Conservation (phyloP, 1,140 invertebrate genomes). For the Formica selysi region DNA sequence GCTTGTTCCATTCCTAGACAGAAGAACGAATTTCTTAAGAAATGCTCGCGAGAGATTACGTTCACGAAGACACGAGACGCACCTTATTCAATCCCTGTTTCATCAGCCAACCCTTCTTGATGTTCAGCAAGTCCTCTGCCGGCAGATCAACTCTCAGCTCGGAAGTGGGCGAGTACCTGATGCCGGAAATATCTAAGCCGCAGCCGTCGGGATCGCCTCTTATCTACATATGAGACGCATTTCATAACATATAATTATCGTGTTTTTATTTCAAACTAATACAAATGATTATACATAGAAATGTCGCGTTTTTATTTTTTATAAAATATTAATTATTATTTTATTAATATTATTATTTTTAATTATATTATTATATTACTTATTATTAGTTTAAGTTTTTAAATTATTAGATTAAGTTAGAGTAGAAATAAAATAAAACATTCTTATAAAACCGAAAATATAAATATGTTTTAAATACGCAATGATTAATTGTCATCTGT, state of each 20-base stretch:
- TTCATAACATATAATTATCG: neutral
- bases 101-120: constrained; percentile 97
- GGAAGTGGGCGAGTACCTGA: constrained; percentile 88
- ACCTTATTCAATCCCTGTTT: constrained; percentile 91
- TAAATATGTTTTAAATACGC: neutral
- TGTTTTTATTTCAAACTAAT: neutral
- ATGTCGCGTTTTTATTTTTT: neutral
- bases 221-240: constrained; percentile 81
- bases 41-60: neutral
- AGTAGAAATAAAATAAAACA: neutral
- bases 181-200: constrained; percentile 89
- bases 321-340: neutral
- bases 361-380: too few species aligned
- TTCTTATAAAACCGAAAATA: neutral
- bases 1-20: constrained; percentile 94
- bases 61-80: constrained; percentile 32
- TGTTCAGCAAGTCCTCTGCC: constrained; percentile 93
- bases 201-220: constrained; percentile 94
- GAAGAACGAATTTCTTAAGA: constrained; percentile 18
- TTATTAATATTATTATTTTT: too few species aligned
- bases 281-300: neutral
- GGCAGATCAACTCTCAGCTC: constrained; percentile 91
- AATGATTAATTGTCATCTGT: neutral
- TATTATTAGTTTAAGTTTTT: too few species aligned
- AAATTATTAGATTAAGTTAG: neutral